A percentile compares a stretch with the other conserved stretches of the same genome.
Evolutionary conservation across 2,797 vertebrate genomes (phyloP).

Genomic region (Malurus splendens): DNA sequence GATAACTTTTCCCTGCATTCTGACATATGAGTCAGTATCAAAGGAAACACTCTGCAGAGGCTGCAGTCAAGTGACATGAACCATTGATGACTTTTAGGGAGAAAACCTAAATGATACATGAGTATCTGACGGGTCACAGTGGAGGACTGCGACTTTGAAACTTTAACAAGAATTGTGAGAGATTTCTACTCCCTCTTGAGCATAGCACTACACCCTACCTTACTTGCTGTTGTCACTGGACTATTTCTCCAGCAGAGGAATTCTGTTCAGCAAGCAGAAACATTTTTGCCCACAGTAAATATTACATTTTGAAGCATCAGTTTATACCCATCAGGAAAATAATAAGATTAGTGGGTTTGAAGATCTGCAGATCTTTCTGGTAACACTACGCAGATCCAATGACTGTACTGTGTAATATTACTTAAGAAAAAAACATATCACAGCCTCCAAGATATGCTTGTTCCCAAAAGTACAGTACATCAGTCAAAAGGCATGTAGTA

Average conservation of each 20-base stretch:
- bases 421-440: not conserved
- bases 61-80: not conserved
- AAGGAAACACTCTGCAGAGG: not conserved
- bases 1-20: not conserved
- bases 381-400: not conserved
- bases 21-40: not conserved
- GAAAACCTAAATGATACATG: not conserved
- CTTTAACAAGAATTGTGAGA: not conserved
- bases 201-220: not conserved
- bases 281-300: not conserved
- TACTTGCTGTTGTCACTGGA: not conserved
- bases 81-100: not conserved
- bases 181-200: not conserved
- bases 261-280: not conserved
- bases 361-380: conserved; percentile 15
- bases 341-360: not conserved
- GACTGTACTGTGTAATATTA: not conserved
- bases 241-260: not conserved
- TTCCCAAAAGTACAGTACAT: not conserved
- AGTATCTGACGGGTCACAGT: not conserved
- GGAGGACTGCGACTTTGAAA: not conserved
- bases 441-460: not conserved
- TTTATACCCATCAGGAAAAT: not conserved
- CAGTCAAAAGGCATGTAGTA: not conserved
- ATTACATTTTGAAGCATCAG: not conserved